phyloP scores from a whole-genome alignment of 1,140 invertebrate species.

The Rhynchophorus ferrugineus region DNA sequence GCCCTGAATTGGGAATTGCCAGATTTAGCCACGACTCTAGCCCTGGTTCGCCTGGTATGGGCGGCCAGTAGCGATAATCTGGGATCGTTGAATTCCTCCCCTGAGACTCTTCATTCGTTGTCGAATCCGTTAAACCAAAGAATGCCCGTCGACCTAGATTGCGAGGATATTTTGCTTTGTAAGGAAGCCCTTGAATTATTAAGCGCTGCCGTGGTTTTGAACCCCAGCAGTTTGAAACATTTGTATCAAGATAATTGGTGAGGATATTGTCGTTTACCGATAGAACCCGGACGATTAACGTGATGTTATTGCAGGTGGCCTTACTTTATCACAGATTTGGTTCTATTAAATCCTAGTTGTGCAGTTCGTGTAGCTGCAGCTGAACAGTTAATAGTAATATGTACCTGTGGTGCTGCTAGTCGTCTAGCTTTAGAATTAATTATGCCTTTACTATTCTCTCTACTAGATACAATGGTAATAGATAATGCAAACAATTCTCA shows the following conservation, averaged over 20 bases:
- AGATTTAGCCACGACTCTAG: slow-evolving; percentile 57
- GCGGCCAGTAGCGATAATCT: slow-evolving; percentile 65
- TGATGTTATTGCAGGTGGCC: slow-evolving; percentile 54
- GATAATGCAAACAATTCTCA: slow-evolving; percentile 73
- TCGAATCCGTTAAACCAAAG: slow-evolving; percentile 47
- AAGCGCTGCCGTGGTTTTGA: slow-evolving; percentile 80
- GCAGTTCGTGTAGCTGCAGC: slow-evolving; percentile 65
- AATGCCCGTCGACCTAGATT: slow-evolving; percentile 43
- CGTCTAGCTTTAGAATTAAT: slow-evolving; percentile 59
- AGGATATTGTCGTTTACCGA: background rate
- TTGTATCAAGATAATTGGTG: slow-evolving; percentile 57
- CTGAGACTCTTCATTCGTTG: slow-evolving; percentile 55
- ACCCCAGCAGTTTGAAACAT: slow-evolving; percentile 70
- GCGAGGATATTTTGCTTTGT: slow-evolving; percentile 61
- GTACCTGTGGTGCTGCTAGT: slow-evolving; percentile 57
- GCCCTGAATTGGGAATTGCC: slow-evolving; percentile 58
- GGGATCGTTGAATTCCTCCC: slow-evolving; percentile 55
- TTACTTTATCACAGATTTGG: slow-evolving; percentile 85
- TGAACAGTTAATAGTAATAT: slow-evolving; percentile 78
- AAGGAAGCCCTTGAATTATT: slow-evolving; percentile 89
- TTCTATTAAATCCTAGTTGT: slow-evolving; percentile 69
- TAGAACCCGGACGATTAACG: background rate
- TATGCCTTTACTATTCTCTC: slow-evolving; percentile 69
- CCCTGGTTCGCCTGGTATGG: slow-evolving; percentile 71
- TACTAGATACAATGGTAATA: slow-evolving; percentile 64